Evolutionary conservation across 2,888 invertebrate species (phyloP).

Genomic region (Drosophila paracracens): DNA sequence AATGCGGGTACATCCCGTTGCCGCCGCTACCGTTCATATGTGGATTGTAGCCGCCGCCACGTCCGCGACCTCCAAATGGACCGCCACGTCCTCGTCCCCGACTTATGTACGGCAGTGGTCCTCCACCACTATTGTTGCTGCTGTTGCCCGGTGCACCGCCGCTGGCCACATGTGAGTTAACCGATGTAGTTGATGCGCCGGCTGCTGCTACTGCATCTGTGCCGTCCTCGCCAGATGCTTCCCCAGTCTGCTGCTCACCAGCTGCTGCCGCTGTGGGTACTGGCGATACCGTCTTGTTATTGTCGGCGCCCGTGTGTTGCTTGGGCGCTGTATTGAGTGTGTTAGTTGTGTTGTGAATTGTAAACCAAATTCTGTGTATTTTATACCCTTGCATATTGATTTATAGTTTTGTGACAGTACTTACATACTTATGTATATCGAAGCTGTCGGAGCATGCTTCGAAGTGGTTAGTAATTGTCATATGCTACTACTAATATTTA

Average conservation of each 20-base stretch:
- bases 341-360: slow-evolving; percentile 6
- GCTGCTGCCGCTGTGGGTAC: slow-evolving; percentile 69
- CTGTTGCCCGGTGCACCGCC: slow-evolving; percentile 50
- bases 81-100: slow-evolving; percentile 84
- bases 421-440: background rate
- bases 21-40: slow-evolving; percentile 78
- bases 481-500: background rate
- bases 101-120: slow-evolving; percentile 64
- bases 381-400: slow-evolving; percentile 1
- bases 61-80: slow-evolving; percentile 76
- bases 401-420: background rate
- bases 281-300: slow-evolving; percentile 83
- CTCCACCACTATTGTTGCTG: slow-evolving; percentile 49
- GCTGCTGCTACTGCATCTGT: slow-evolving; percentile 39
- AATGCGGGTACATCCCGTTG: slow-evolving; percentile 72
- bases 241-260: slow-evolving; percentile 43
- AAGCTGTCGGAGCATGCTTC: background rate
- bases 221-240: slow-evolving; percentile 48
- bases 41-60: slow-evolving; percentile 78
- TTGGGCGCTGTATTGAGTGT: slow-evolving; percentile 73
- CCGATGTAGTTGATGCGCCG: slow-evolving; percentile 35
- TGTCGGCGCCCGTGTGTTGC: slow-evolving; percentile 84
- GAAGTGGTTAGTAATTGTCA: background rate
- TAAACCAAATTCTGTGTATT: background rate
- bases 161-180: slow-evolving; percentile 55